Conservation (phyloP, 2,797 vertebrate species). For the Neoniphon sammara region DNA sequence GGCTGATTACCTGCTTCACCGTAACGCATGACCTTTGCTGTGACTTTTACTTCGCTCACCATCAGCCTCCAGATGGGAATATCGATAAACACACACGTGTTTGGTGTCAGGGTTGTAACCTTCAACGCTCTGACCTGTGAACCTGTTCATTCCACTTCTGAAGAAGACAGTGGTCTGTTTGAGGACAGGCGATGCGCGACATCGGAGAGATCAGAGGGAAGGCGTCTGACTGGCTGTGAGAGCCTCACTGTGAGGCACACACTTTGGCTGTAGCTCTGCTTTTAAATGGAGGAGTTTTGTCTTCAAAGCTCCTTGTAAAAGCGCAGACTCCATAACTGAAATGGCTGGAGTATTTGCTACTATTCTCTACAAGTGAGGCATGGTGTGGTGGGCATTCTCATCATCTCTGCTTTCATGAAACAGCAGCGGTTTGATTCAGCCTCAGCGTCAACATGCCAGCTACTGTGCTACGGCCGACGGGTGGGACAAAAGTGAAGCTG, state of each 20-base stretch:
- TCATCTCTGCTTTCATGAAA: slow-evolving; percentile 35
- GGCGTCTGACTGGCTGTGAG: neutral
- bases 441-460: slow-evolving; percentile 45
- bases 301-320: slow-evolving; percentile 11
- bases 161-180: slow-evolving; percentile 22
- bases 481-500: slow-evolving; percentile 42
- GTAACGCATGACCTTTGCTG: slow-evolving; percentile 45
- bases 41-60: slow-evolving; percentile 52
- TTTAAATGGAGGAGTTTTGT: neutral
- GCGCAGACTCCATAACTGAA: slow-evolving; percentile 23
- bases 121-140: slow-evolving; percentile 47
- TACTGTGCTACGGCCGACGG: slow-evolving; percentile 43
- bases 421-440: slow-evolving; percentile 39
- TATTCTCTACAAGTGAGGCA: slow-evolving; percentile 57
- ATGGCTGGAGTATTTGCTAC: slow-evolving; percentile 29
- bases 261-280: slow-evolving; percentile 5
- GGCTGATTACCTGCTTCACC: slow-evolving; percentile 30
- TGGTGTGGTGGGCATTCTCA: slow-evolving; percentile 39
- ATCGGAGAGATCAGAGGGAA: slow-evolving; percentile 8
- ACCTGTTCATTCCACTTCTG: slow-evolving; percentile 11
- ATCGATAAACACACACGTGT: slow-evolving; percentile 47
- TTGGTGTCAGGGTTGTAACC: slow-evolving; percentile 30
- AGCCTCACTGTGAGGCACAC: neutral
- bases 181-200: neutral
- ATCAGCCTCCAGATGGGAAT: slow-evolving; percentile 37